Evolutionary conservation across 2,888 invertebrate species (phyloP).

Genomic region (Pogonocherus hispidulus): DNA sequence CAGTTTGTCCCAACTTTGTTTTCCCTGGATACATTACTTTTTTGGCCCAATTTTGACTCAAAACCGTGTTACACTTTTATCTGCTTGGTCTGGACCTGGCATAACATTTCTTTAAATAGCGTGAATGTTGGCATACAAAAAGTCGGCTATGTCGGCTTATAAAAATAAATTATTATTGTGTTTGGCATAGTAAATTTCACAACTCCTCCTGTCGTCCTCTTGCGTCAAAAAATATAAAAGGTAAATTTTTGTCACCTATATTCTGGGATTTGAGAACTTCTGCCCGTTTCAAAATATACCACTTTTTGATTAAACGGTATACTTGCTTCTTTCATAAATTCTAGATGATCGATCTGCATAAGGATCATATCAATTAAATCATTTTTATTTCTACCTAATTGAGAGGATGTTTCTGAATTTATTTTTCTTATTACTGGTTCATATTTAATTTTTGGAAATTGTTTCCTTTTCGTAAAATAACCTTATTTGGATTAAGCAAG

Average conservation of each 20-base stretch:
- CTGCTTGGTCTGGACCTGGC: too few relatives aligned
- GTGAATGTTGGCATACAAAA: too few relatives aligned
- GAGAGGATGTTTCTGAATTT: constrained; percentile 34
- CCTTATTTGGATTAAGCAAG: too few relatives aligned
- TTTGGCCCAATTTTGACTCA: too few relatives aligned
- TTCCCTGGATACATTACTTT: too few relatives aligned
- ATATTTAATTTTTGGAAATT: constrained; percentile 38
- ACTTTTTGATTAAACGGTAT: constrained; percentile 43
- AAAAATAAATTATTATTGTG: constrained; percentile 9
- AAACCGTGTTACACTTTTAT: too few relatives aligned
- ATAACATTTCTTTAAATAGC: too few relatives aligned
- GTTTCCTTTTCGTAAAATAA: constrained; percentile 8
- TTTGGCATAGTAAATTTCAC: constrained; percentile 35
- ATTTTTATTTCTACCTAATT: constrained; percentile 32
- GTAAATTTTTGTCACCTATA: background rate
- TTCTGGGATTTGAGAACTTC: constrained; percentile 29
- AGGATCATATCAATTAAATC: constrained; percentile 33
- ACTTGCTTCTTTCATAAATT: constrained; percentile 45
- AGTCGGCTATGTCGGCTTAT: too few relatives aligned
- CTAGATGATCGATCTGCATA: constrained; percentile 40
- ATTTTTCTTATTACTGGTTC: constrained; percentile 37
- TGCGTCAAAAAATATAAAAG: constrained; percentile 44
- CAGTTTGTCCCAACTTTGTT: too few relatives aligned
- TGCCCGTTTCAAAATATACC: too few relatives aligned
- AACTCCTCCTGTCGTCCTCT: constrained; percentile 43